phyloP scores from a whole-genome alignment of 1,140 invertebrate genomes.

The Brachionus paranguensis region DNA sequence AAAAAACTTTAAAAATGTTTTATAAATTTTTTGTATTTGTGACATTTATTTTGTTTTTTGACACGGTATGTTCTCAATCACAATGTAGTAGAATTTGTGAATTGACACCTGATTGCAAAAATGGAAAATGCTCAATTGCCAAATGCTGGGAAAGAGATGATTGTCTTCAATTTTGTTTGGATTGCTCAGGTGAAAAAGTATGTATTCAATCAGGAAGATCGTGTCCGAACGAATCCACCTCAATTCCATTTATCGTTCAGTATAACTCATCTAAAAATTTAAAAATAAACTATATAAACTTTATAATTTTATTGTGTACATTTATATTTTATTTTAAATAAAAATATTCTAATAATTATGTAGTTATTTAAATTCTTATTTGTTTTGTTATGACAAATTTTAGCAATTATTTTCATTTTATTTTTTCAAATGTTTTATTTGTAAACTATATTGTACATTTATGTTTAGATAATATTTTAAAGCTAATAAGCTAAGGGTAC shows the following conservation, averaged over 20 bases:
- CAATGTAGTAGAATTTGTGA: background rate
- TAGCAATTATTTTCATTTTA: too few species aligned
- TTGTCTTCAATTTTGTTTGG: conserved; percentile 5
- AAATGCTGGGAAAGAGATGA: background rate
- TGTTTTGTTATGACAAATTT: too few species aligned
- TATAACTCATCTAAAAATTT: background rate
- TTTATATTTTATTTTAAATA: too few species aligned
- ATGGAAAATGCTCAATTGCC: background rate
- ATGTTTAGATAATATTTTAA: too few species aligned
- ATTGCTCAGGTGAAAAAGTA: background rate
- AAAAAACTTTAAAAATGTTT: background rate
- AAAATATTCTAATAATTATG: too few species aligned
- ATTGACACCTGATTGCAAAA: background rate
- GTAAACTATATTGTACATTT: too few species aligned
- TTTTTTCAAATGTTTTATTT: too few species aligned
- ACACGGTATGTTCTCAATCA: background rate
- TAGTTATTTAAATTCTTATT: too few species aligned
- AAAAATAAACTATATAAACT: background rate
- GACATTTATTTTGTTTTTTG: background rate
- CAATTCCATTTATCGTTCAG: background rate
- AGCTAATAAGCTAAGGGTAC: too few species aligned
- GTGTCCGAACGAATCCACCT: background rate
- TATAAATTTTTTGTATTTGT: background rate
- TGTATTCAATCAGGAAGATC: background rate
- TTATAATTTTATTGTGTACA: too few species aligned